Evolutionary conservation across 2,113 vertebrate genomes (phyloP).

Genomic region (Hippocampus mohnikei): DNA sequence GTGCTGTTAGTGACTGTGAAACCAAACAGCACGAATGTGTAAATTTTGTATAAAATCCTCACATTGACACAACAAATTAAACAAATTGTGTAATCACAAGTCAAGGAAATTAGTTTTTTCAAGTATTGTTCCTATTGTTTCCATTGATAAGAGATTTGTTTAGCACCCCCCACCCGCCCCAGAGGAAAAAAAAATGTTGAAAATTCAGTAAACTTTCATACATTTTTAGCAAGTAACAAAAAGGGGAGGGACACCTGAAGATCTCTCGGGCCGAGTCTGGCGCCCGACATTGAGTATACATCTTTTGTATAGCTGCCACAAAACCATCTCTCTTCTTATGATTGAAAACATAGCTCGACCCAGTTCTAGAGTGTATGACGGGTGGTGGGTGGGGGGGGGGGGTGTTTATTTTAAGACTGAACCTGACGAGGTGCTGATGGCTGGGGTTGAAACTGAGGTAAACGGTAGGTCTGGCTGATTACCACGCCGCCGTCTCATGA

Average conservation of each 20-base stretch:
- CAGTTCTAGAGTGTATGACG: background rate
- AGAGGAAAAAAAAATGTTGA: too few species aligned
- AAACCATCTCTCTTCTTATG: background rate
- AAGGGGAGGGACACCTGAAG: too few species aligned
- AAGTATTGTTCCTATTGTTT: too few species aligned
- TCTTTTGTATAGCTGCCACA: background rate
- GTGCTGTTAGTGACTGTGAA: background rate
- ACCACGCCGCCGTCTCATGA: background rate
- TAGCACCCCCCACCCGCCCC: too few species aligned
- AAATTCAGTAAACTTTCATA: too few species aligned
- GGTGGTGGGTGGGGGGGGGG: too few species aligned
- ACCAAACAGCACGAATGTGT: background rate
- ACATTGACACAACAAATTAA: background rate
- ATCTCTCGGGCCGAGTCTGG: too few species aligned
- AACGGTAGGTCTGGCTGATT: background rate
- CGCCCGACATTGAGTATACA: background rate
- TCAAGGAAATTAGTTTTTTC: too few species aligned
- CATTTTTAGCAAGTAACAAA: background rate
- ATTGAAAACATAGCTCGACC: background rate
- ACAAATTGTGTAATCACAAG: too few species aligned
- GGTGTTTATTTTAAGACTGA: background rate
- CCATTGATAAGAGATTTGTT: too few species aligned
- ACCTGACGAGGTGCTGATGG: background rate
- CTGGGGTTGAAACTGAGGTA: background rate
- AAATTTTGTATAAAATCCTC: background rate